Conservation (phyloP, 2,888 invertebrate genomes). For the Melanostoma mellinum region DNA sequence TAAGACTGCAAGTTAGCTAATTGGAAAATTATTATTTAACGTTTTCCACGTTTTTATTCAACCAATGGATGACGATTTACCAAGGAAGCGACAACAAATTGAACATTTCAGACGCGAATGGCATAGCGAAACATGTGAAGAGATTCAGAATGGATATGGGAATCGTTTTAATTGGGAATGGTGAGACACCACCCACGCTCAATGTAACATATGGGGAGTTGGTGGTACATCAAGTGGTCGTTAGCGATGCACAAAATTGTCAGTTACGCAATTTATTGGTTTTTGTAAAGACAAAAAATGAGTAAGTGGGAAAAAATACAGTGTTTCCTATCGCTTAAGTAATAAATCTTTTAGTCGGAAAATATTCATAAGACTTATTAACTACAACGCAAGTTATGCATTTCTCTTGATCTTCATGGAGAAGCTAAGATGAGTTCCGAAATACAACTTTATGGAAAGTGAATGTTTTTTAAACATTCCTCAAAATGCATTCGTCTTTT, state of each 20-base stretch:
- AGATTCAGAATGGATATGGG: constrained; percentile 31
- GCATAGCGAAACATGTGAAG: not conserved
- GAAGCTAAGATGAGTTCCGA: too few relatives aligned
- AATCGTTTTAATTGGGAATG: constrained; percentile 26
- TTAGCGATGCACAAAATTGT: constrained; percentile 6
- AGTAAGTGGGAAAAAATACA: too few relatives aligned
- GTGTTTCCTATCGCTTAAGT: too few relatives aligned
- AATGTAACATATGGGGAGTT: constrained; percentile 15
- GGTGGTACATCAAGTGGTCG: constrained; percentile 38
- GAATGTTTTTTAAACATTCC: too few relatives aligned
- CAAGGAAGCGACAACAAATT: constrained; percentile 39
- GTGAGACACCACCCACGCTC: constrained; percentile 37
- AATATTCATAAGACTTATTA: too few relatives aligned
- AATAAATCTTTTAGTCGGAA: too few relatives aligned
- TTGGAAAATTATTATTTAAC: constrained; percentile 61
- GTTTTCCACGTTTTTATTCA: constrained; percentile 8
- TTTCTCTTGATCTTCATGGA: too few relatives aligned
- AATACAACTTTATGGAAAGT: too few relatives aligned
- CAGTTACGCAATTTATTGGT: constrained; percentile 22
- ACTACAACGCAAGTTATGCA: too few relatives aligned
- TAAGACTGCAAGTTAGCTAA: constrained; percentile 48
- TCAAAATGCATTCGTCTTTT: too few relatives aligned
- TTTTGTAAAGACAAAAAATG: not conserved
- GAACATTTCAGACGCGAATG: constrained; percentile 10
- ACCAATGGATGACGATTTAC: constrained; percentile 4